These are phyloP conservation scores for Hesperia comma DNA, from an alignment of 2,888 invertebrate genomes.

Conservation along the genomic window DNA sequence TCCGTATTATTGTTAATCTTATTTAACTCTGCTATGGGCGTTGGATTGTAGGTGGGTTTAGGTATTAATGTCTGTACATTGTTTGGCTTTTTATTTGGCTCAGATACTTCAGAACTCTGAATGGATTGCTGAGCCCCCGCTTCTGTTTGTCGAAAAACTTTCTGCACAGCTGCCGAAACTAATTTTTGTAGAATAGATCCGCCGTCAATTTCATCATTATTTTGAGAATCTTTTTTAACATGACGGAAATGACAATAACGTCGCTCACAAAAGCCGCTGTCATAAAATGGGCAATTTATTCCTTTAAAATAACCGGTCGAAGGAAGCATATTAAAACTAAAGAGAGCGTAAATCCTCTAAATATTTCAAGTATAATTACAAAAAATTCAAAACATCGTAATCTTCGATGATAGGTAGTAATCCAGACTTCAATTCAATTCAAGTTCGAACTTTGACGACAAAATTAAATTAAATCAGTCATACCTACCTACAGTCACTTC, in stretches of 20 bases:
- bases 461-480: neutral
- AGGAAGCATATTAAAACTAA: constrained; percentile 88
- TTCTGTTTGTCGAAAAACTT: constrained; percentile 82
- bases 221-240: constrained; percentile 86
- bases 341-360: neutral
- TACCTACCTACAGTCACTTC: neutral
- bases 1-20: constrained; percentile 67
- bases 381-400: constrained; percentile 15
- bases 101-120: constrained; percentile 40
- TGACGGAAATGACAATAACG: constrained; percentile 97
- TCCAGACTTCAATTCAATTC: constrained; percentile 9
- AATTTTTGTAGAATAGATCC: constrained; percentile 82
- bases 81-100: constrained; percentile 47
- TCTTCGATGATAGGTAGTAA: neutral
- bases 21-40: constrained; percentile 86
- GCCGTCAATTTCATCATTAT: constrained; percentile 73
- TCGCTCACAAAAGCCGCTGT: constrained; percentile 90
- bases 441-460: constrained; percentile 3
- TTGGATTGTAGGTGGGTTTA: constrained; percentile 85
- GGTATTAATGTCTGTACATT: constrained; percentile 61
- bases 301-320: constrained; percentile 95
- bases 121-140: constrained; percentile 50
- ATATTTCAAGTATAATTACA: neutral
- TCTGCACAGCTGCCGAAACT: constrained; percentile 85
- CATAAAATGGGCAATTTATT: constrained; percentile 93